Conservation (phyloP, 2,888 invertebrate species). For the Meganola albula region DNA sequence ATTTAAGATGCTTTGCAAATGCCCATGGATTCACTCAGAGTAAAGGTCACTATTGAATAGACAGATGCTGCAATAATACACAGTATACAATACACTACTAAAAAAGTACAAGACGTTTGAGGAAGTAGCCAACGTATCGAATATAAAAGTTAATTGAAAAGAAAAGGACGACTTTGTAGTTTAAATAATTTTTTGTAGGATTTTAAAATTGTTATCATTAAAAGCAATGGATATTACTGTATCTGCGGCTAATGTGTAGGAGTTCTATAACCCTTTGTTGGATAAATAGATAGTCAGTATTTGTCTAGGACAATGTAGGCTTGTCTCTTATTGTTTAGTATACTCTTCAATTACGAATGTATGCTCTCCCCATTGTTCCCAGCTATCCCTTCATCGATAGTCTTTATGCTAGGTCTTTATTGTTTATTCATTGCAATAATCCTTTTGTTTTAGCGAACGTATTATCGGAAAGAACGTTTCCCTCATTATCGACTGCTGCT, state of each 20-base stretch:
- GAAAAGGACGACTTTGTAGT: no score
- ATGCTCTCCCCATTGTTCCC: slow-evolving; percentile 18
- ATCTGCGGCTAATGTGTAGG: no score
- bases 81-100: slow-evolving; percentile 44
- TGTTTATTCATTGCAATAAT: slow-evolving; percentile 44
- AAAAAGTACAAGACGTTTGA: slow-evolving; percentile 35
- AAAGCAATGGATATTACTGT: no score
- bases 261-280: neutral
- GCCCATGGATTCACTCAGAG: slow-evolving; percentile 52
- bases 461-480: slow-evolving; percentile 26
- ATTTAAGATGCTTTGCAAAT: slow-evolving; percentile 40
- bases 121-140: no score
- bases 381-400: slow-evolving; percentile 34
- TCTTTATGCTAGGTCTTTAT: slow-evolving; percentile 40
- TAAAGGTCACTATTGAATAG: slow-evolving; percentile 66
- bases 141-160: no score
- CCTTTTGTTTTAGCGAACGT: slow-evolving; percentile 35
- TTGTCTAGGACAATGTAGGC: slow-evolving; percentile 8
- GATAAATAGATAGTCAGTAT: slow-evolving; percentile 1
- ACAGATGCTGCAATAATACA: slow-evolving; percentile 64
- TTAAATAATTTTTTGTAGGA: no score
- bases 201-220: no score
- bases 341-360: slow-evolving; percentile 9
- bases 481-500: slow-evolving; percentile 18
- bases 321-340: slow-evolving; percentile 9